Evolutionary conservation across 2,888 invertebrate species (phyloP), one percentile per base, ranked within the genome.

Genomic region (Drosophila mulleri): DNA sequence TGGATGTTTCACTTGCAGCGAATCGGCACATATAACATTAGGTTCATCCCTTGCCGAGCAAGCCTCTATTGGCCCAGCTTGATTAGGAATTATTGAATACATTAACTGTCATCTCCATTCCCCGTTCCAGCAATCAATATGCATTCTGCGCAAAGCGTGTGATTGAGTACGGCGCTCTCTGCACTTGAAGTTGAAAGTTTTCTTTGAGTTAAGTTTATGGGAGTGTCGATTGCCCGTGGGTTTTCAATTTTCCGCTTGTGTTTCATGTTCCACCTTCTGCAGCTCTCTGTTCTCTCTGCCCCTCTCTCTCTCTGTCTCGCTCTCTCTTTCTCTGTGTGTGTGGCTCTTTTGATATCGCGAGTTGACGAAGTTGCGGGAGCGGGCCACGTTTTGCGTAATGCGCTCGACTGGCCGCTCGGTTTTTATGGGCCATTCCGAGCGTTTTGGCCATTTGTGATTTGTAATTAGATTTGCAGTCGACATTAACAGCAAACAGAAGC

Each of bases 361-460:
- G 82, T 72, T 72, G 71, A 71, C 32, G 16, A n/a, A 39, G 16
- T 12, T 37, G 16, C 16, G 39, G 39, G 39, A n/a, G 41, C 1
- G 41, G 20, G 72, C 74, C 77, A 67, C 79, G 87, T 83, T 87
- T 87, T 83, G 83, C 84, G 87, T 87, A 83, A 83, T 83, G 82
- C 82, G 80, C 78, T 78, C 80, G 64, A 83, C 72, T 81, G 82
- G 84, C 62, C 74, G 72, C 32, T 57, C 72, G 53, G 14, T 77
- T 87, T 83, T 83, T 79, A 83, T 83, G 84, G 78, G 71, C 84
- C 79, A 82, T 83, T 83, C 72, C 47, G 60, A 78, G 77, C 71
- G 82, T 83, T 83, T 86, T 81, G 87, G 72, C 84, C 84, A 86
- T 86, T 83, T 86, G 84, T 83, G 83, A 83, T 86, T 83, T 87